phyloP scores from a whole-genome alignment of 2,113 vertebrate genomes.

The Gracilinanus agilis region DNA sequence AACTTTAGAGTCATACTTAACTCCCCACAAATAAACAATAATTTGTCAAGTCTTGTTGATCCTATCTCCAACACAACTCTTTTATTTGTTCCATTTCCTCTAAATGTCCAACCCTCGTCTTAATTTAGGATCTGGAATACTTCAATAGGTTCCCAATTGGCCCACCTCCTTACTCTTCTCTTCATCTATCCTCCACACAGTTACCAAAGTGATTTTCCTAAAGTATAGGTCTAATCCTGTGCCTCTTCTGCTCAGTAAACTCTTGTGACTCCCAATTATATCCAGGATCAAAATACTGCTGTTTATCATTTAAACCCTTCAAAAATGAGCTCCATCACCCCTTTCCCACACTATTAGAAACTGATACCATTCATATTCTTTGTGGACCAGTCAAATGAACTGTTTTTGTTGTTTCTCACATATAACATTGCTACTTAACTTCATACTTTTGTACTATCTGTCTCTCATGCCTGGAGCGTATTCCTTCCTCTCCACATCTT shows the following conservation, averaged over 20 bases:
- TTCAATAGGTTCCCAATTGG: background rate
- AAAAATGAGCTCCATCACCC: background rate
- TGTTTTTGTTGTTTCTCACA: background rate
- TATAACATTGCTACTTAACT: background rate
- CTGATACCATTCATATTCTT: background rate
- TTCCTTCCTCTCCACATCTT: background rate
- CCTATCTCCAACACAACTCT: background rate
- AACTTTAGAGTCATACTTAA: background rate
- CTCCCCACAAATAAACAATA: too few relatives aligned
- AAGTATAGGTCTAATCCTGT: background rate
- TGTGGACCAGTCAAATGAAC: background rate
- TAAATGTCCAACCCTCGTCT: background rate
- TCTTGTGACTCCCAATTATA: background rate
- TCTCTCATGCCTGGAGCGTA: background rate
- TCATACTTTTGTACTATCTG: background rate
- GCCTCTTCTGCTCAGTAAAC: background rate
- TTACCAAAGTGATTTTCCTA: background rate
- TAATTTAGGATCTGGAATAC: background rate
- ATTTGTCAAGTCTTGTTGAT: background rate
- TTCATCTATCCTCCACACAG: background rate
- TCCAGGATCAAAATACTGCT: background rate
- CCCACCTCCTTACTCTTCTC: background rate
- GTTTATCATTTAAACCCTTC: background rate
- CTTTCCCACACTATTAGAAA: background rate
- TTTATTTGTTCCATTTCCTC: background rate